A percentile compares a stretch with the other conserved stretches of the same genome.
Conservation (phyloP, 2,797 vertebrate species). For the Muscicapa striata region DNA sequence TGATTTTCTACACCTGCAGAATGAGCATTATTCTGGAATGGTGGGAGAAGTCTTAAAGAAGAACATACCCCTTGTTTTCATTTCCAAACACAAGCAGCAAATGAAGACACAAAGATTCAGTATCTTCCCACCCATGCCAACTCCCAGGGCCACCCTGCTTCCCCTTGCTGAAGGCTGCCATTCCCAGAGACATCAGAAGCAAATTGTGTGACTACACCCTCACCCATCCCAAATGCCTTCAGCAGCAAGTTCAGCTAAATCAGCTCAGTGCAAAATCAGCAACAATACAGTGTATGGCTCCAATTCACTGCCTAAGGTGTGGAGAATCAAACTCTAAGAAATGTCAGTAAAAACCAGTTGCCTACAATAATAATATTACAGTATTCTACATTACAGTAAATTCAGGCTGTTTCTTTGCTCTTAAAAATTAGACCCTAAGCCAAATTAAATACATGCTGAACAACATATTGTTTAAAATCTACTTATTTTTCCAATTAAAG, state of each 20-base stretch:
- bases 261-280: not conserved
- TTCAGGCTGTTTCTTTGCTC: not conserved
- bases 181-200: not conserved
- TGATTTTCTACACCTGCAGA: not conserved
- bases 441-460: not conserved
- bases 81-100: not conserved
- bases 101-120: not conserved
- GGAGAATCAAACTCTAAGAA: not conserved
- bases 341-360: not conserved
- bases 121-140: accelerated
- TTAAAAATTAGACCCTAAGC: not conserved
- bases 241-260: not conserved
- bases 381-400: not conserved
- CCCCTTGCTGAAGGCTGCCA: not conserved
- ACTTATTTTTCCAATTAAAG: not conserved
- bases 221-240: not conserved
- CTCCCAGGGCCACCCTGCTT: not conserved
- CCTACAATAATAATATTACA: not conserved
- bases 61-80: not conserved
- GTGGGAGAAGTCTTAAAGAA: not conserved
- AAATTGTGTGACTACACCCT: not conserved
- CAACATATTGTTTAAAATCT: not conserved
- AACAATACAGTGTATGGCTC: not conserved
- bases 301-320: not conserved
- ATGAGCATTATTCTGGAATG: not conserved